Base-by-base conservation (phyloP, 1,140 invertebrate genomes). In the Calycopis cecrops region DNA sequence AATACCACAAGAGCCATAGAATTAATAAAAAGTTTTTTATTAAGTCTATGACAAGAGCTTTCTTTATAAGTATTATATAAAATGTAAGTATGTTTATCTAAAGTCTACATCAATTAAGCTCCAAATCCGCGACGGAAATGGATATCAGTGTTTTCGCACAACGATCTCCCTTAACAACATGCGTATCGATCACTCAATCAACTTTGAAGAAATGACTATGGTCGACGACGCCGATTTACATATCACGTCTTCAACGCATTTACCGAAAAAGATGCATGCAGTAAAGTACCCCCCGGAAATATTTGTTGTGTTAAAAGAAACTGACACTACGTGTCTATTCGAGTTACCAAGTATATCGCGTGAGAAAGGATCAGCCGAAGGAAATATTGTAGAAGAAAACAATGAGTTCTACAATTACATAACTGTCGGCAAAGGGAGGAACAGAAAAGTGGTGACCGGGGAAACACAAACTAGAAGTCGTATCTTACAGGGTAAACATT, bases 361-460 rank as follows among this genome's bases (percentile, higher is more conserved):
- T 2, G 85, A 92, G 57, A 85, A 88, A 59, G 89, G 88, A 40
- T 90, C 90, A 0, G 63, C 82, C 0, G 91, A 92, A 65, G 92
- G 89, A 33, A 67, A 70, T 16, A 54, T 44, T 0, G 88, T 92
- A 0, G 87, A 91, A 64, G 80, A 87, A 58, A 88, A 92, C 37
- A 94, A 94, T 73, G 84, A 91, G 52, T 79, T 80, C 44, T 94
- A 94, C 58, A 89, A 91, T 14, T 90, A 90, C 55, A 83, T 94
- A 9, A 92, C 91, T 0, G 71, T 87, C 0, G 92, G 91, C 1
- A 90, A 88, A 38, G 91, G 91, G 1, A 88, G 90, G 28, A 90
- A 90, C 61, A 77, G 92, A 28, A 93, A 93, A 78, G 85, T 90
- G 42, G 76, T 90, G 0, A 73, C 89, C 9, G 88, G 90, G 3